Conservation (phyloP, 2,888 invertebrate species). For the Trilocha varians region DNA sequence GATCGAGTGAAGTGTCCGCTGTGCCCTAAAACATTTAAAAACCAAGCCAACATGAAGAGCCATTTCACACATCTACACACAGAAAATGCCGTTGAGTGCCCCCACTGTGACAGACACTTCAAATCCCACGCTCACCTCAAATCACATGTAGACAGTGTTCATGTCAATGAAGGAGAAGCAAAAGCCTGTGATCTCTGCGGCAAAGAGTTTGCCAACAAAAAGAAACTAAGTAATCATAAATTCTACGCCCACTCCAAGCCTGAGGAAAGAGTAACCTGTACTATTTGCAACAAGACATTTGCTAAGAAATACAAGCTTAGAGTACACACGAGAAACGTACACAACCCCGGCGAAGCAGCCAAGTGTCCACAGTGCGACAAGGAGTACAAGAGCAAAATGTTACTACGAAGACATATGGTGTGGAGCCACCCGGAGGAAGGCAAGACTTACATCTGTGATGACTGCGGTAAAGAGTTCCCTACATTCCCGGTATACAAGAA, state of each 20-base stretch:
- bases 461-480: slow-evolving; percentile 22
- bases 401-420: slow-evolving; percentile 28
- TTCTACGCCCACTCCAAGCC: slow-evolving; percentile 29
- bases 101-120: slow-evolving; percentile 22
- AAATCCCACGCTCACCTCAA: slow-evolving; percentile 25
- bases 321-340: slow-evolving; percentile 28
- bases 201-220: slow-evolving; percentile 26
- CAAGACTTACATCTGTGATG: slow-evolving; percentile 25
- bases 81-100: slow-evolving; percentile 22
- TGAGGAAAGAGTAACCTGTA: slow-evolving; percentile 20
- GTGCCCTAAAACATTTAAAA: slow-evolving; percentile 24
- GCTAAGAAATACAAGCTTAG: slow-evolving; percentile 28
- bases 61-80: slow-evolving; percentile 27
- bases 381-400: slow-evolving; percentile 25
- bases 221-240: slow-evolving; percentile 28
- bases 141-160: slow-evolving; percentile 25
- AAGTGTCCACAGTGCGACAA: slow-evolving; percentile 25
- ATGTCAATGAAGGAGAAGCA: slow-evolving; percentile 15
- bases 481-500: slow-evolving; percentile 16
- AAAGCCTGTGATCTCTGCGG: slow-evolving; percentile 22
- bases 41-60: slow-evolving; percentile 20
- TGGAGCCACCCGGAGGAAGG: slow-evolving; percentile 30
- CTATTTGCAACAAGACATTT: slow-evolving; percentile 25
- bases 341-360: slow-evolving; percentile 20
- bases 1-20: slow-evolving; percentile 11